Conservation (phyloP, 2,113 vertebrate genomes). For the Odontophorus gujanensis region DNA sequence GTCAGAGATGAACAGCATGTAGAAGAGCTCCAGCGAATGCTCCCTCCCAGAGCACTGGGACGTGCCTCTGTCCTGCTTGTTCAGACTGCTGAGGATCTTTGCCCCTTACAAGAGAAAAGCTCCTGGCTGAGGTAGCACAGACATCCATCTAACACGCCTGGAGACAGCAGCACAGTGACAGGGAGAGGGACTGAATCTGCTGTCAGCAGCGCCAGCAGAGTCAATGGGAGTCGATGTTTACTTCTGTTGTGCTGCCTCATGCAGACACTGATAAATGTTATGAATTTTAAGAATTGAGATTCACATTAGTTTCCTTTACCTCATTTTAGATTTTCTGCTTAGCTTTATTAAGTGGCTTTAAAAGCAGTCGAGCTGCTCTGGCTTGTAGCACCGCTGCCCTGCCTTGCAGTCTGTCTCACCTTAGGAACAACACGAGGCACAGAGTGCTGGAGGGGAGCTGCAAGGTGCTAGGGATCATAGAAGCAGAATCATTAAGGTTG, state of each 20-base stretch:
- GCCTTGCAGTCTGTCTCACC: not conserved
- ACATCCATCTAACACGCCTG: slow-evolving; percentile 18
- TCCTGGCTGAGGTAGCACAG: slow-evolving; percentile 19
- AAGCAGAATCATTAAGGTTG: too few relatives aligned
- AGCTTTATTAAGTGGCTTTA: slow-evolving; percentile 66
- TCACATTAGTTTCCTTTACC: slow-evolving; percentile 60
- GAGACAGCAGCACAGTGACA: not conserved
- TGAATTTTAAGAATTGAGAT: slow-evolving; percentile 66
- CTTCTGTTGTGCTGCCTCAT: not conserved
- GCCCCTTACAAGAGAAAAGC: slow-evolving; percentile 13
- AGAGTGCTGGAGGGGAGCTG: not conserved
- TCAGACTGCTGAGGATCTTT: slow-evolving; percentile 26
- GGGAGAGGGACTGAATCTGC: slow-evolving; percentile 13
- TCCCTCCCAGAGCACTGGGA: not conserved
- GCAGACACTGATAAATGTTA: slow-evolving; percentile 63
- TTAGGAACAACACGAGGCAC: not conserved
- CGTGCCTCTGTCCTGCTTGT: not conserved
- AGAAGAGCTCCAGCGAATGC: not conserved
- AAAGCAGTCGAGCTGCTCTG: slow-evolving; percentile 19
- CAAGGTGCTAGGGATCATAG: not conserved
- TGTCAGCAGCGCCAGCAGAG: not conserved
- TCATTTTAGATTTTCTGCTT: slow-evolving; percentile 62
- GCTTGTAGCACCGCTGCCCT: not conserved
- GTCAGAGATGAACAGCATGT: slow-evolving; percentile 24
- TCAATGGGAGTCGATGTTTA: slow-evolving; percentile 49